These are phyloP conservation scores for Conistra vaccinii DNA, from an alignment of 2,888 invertebrate genomes.

Conservation along the genomic window DNA sequence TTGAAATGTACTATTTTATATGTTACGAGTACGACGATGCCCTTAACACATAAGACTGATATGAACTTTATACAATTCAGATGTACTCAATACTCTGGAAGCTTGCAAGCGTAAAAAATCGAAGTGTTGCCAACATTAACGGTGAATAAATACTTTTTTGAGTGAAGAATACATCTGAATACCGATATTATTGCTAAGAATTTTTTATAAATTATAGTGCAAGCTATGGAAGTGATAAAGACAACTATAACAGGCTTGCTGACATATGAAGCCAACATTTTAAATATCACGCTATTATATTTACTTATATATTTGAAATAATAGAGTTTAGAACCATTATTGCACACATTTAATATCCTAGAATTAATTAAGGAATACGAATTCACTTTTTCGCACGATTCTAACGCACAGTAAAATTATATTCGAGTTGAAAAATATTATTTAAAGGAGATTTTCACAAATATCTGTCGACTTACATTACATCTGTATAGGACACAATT, in stretches of 20 bases:
- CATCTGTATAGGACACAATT: slow-evolving; percentile 32
- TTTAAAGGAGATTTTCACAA: slow-evolving; percentile 31
- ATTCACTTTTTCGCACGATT: slow-evolving; percentile 11
- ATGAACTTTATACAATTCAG: slow-evolving; percentile 69
- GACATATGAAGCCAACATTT: slow-evolving; percentile 60
- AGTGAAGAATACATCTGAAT: slow-evolving; percentile 72
- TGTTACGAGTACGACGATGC: slow-evolving; percentile 53
- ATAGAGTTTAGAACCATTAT: slow-evolving; percentile 60
- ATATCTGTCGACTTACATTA: slow-evolving; percentile 28
- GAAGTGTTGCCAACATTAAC: slow-evolving; percentile 58
- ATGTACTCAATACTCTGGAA: slow-evolving; percentile 65
- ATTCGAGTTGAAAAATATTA: slow-evolving; percentile 40
- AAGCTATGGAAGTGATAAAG: slow-evolving; percentile 87
- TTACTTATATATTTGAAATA: slow-evolving; percentile 46
- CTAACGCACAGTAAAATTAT: slow-evolving; percentile 21
- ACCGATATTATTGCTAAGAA: slow-evolving; percentile 78
- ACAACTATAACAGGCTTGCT: slow-evolving; percentile 66
- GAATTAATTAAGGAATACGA: slow-evolving; percentile 41
- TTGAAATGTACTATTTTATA: slow-evolving; percentile 40
- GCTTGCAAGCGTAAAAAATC: slow-evolving; percentile 49
- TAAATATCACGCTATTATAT: slow-evolving; percentile 42
- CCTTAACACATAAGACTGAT: slow-evolving; percentile 74
- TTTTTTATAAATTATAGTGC: slow-evolving; percentile 83
- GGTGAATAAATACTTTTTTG: slow-evolving; percentile 48
- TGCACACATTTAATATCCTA: slow-evolving; percentile 55